Evolutionary conservation across 2,113 vertebrate genomes (phyloP).

Genomic region (Grantiella picta): DNA sequence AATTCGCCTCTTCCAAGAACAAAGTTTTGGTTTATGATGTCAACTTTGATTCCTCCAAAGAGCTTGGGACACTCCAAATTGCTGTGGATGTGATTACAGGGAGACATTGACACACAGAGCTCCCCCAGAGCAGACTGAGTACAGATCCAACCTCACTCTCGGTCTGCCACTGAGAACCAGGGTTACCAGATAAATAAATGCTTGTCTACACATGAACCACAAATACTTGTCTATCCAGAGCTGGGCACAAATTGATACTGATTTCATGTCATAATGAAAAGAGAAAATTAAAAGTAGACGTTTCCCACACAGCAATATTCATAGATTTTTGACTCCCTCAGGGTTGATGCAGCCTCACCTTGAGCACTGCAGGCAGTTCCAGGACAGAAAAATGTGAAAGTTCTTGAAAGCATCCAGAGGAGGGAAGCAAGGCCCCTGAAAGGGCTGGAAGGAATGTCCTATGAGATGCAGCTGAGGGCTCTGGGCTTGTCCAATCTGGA

Average conservation of each 20-base stretch:
- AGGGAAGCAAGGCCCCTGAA: rapidly evolving
- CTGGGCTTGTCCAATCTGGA: not conserved
- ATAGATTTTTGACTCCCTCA: not conserved
- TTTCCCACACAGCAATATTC: not conserved
- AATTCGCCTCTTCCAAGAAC: rapidly evolving
- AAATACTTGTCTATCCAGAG: not conserved
- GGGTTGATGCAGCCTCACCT: too few species aligned
- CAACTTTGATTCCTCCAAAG: not conserved
- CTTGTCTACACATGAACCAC: not conserved
- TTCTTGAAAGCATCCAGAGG: not conserved
- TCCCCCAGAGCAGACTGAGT: not conserved
- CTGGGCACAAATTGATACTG: not conserved
- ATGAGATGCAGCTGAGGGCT: not conserved
- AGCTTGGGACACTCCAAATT: not conserved
- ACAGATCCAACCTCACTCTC: not conserved
- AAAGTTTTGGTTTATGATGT: not conserved
- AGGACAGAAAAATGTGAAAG: not conserved
- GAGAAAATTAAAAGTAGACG: not conserved
- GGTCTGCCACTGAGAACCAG: not conserved
- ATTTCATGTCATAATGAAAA: not conserved
- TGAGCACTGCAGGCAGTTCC: not conserved
- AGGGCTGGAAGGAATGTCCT: not conserved
- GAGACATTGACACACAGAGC: not conserved
- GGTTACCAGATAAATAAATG: not conserved
- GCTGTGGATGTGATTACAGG: not conserved